Base-by-base conservation (phyloP, 2,797 vertebrate species). In the Poeciliopsis paucimaculata region DNA sequence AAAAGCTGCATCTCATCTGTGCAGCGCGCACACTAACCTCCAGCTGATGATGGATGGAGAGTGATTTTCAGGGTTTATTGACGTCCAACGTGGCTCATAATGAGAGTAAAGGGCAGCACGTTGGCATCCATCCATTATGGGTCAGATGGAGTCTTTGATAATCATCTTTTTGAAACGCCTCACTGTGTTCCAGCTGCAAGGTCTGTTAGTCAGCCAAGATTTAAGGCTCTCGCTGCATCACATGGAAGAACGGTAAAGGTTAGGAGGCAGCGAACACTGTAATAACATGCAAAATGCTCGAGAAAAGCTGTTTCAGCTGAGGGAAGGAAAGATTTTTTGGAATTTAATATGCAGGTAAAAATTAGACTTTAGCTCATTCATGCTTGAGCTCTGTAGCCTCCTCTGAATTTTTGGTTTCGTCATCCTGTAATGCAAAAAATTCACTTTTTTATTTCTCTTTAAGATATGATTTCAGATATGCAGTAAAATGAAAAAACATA, bases 1-100 rank as follows among this genome's bases (percentile, higher is more conserved):
- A 84, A 91, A 90, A 78, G 76, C 73, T 47, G 77, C 75, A 78
- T 84, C 78, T 92, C 83, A 86, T 76, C 77, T 87, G 86, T 12
- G 36, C 64, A 41, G 64, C 20, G 1, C 88, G 86, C 86, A 9
- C 2, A 18, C 87, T 90, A 84, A 89, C 90, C 89, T 93, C 84
- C 46, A 43, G 76, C 66, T 11, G 55, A 73, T 93, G 93, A 94
- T 92, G 88, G 91, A 94, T 94, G 82, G 81, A 72, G 77, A 87
- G 78, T 36, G 70, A 79, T 90, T 91, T 84, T 87, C 87, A 86
- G 53, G 78, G 81, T 86, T 87, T 92, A 94, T 93, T 92, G 92
- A 91, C 87, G 85, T 64, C 79, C 81, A 78, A 83, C 81, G 80
- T 81, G 82, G 80, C 87, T 91, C 87, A 90, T 92, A 88, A 90